Evolutionary conservation across 2,113 vertebrate genomes (phyloP), one percentile per base, ranked within the genome.

Genomic region (Phyllostomus hastatus): DNA sequence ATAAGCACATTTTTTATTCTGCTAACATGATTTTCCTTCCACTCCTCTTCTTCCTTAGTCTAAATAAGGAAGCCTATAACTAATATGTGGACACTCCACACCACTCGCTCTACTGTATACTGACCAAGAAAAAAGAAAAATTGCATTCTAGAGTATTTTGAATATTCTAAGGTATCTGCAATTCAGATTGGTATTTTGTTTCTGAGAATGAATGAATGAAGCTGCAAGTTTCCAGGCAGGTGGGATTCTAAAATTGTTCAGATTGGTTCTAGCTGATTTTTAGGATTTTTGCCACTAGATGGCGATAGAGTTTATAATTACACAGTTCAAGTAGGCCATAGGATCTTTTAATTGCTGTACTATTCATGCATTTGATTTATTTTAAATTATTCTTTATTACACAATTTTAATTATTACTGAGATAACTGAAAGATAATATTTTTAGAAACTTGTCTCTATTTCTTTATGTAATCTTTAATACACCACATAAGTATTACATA

Each of bases 281-380:
- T 92, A 93, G 93, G 20, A 31, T 73, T 75, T 57, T 2, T 10
- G 20, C 82, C 97, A 96, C 88, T 94, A 97, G 97, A 82, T 97
- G 97, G 97, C 38, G 38, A 79, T 91, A 88, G 43, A 95, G 95
- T 46, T 93, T 70, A 83, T 5, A 95, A 35, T 17, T 76, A 10
- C 1, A 10, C 19, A 9, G 33, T 50, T 64, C 24, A 14, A 61
- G n/a, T 4, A 31, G 15, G 6, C 28, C 5, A 3, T 17, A 22
- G 12, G 1, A 66, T 67, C 41, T 38, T 85, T 41, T 54, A 50
- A n/a, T 10, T 4, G 5, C 6, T 84, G 15, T 17, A 9, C 22
- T 72, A 81, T 52, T 82, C 7, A 26, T 41, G 9, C 19, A 4
- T 84, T 84, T 90, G 16, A 81, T 86, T 92, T 80, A 61, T 72